Evolutionary conservation across 2,888 invertebrate genomes (phyloP).

Genomic region (Emmelina monodactyla): DNA sequence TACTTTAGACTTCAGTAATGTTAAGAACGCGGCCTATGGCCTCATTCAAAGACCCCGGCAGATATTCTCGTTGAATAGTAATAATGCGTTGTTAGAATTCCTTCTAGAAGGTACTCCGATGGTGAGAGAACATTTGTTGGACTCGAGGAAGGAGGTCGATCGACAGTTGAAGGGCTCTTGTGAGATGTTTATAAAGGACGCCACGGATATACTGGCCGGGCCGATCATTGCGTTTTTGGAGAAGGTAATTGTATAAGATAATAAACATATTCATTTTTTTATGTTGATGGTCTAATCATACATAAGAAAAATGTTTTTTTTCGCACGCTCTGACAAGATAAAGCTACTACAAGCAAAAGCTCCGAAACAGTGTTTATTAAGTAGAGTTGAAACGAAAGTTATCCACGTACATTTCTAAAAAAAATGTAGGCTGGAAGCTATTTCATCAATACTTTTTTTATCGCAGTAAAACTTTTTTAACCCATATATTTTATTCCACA

Average conservation of each 20-base stretch:
- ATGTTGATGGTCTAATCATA: no score
- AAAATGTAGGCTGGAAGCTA: no score
- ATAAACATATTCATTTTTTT: slow-evolving; percentile 6
- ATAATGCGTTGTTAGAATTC: slow-evolving; percentile 93
- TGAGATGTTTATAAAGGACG: slow-evolving; percentile 84
- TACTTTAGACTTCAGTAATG: slow-evolving; percentile 90
- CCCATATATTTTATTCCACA: slow-evolving; percentile 13
- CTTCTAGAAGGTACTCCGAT: slow-evolving; percentile 91
- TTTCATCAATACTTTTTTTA: no score
- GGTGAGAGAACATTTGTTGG: slow-evolving; percentile 89
- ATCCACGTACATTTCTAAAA: no score
- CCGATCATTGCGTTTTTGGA: slow-evolving; percentile 77
- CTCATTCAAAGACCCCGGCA: slow-evolving; percentile 80
- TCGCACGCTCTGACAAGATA: no score
- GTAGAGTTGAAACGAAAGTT: no score
- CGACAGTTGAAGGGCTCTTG: slow-evolving; percentile 89
- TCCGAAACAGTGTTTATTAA: no score
- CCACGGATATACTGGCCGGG: slow-evolving; percentile 78
- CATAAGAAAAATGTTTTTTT: no score
- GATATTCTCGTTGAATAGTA: slow-evolving; percentile 85
- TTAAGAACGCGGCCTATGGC: slow-evolving; percentile 85
- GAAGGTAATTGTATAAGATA: no score
- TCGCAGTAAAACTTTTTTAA: neutral
- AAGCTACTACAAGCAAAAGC: no score
- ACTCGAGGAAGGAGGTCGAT: slow-evolving; percentile 96